Conservation (phyloP, 2,113 vertebrate genomes). For the Nicator chloris region DNA sequence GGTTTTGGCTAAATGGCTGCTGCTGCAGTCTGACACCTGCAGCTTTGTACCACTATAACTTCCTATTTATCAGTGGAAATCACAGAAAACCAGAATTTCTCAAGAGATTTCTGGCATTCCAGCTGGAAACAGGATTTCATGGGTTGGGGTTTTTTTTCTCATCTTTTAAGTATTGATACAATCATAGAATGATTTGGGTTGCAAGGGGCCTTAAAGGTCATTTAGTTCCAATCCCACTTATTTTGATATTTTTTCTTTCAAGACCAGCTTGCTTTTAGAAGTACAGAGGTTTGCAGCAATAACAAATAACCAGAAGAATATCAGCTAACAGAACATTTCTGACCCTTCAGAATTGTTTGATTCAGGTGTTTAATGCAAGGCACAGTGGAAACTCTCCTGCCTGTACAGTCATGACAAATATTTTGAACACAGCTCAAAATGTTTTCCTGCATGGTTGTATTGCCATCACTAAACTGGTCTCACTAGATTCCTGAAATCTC, state of each 20-base stretch:
- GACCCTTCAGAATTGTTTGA: not conserved
- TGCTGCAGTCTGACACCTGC: not conserved
- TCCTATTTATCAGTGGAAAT: not conserved
- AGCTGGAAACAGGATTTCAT: not conserved
- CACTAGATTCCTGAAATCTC: not conserved
- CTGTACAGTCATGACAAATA: not conserved
- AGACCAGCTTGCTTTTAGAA: not conserved
- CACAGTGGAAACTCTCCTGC: not conserved
- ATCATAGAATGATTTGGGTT: not conserved
- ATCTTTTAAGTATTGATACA: not conserved
- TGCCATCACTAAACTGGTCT: not conserved
- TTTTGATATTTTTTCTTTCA: not conserved
- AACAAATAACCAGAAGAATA: not conserved
- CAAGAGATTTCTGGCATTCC: not conserved
- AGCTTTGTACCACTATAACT: not conserved
- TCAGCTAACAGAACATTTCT: not conserved
- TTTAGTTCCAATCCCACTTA: not conserved
- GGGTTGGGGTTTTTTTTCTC: accelerated
- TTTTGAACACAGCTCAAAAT: not conserved
- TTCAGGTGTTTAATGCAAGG: not conserved
- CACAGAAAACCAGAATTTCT: not conserved
- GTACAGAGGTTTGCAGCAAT: not conserved
- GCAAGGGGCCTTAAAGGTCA: not conserved
- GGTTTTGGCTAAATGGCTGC: not conserved
- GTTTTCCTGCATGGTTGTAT: not conserved